Evolutionary conservation across 2,113 vertebrate species (phyloP).

Genomic region (Maccullochella peelii): DNA sequence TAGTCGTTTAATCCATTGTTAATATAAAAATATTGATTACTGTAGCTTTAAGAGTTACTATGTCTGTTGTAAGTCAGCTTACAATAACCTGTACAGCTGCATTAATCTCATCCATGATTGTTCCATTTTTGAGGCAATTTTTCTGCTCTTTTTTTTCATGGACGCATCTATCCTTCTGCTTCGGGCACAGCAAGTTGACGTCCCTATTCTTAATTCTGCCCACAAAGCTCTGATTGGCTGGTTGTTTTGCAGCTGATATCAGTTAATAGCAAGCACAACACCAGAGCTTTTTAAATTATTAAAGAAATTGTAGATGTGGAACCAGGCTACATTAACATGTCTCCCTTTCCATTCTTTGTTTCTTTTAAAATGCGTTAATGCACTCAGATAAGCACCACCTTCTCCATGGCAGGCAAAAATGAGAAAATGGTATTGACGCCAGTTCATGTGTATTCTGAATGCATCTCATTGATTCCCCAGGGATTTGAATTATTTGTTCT

Average conservation of each 20-base stretch:
- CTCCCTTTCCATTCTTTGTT: not conserved
- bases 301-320: not conserved
- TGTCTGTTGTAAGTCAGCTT: not conserved
- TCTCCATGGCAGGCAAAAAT: not conserved
- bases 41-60: no score
- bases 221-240: not conserved
- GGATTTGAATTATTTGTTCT: conserved; percentile 16
- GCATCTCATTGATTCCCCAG: not conserved
- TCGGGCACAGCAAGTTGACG: not conserved
- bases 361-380: not conserved
- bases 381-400: not conserved
- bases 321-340: not conserved
- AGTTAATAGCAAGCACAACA: not conserved
- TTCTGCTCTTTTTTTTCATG: not conserved
- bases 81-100: not conserved
- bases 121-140: not conserved
- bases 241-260: not conserved
- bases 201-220: not conserved
- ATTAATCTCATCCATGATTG: not conserved
- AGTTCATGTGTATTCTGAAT: conserved; percentile 23
- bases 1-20: no score
- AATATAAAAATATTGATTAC: no score
- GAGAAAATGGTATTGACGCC: not conserved
- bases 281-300: not conserved
- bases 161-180: not conserved